phyloP scores from a whole-genome alignment of 2,113 vertebrate genomes.

The Axis porcinus region DNA sequence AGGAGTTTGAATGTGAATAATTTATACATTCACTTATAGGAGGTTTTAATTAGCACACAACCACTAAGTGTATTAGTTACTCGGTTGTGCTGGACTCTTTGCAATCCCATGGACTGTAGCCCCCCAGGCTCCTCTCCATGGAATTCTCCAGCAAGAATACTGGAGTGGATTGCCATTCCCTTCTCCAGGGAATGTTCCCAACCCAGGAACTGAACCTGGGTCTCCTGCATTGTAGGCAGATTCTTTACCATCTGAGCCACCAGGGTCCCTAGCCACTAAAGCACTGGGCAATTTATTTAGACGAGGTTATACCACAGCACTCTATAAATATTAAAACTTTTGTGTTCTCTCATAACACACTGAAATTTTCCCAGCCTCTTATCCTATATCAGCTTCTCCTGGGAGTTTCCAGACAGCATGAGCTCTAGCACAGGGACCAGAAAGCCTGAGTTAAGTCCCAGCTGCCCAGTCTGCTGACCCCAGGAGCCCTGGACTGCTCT shows the following conservation, averaged over 20 bases:
- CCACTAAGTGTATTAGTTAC: background rate
- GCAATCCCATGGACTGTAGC: background rate
- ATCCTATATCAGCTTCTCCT: background rate
- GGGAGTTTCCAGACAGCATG: background rate
- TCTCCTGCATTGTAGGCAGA: background rate
- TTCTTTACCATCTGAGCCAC: background rate
- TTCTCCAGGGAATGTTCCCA: background rate
- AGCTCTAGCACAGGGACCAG: background rate
- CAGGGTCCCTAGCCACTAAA: background rate
- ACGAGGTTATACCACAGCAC: background rate
- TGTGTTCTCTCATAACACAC: background rate
- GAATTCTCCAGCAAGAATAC: background rate
- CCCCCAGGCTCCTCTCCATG: background rate
- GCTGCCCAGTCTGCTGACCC: background rate
- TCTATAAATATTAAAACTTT: conserved; percentile 11
- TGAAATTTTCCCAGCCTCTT: background rate
- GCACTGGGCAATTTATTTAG: background rate
- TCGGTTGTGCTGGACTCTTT: background rate
- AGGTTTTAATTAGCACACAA: background rate
- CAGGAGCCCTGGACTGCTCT: background rate
- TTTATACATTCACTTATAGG: background rate
- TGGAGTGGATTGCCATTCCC: background rate
- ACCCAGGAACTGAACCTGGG: background rate
- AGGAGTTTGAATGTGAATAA: background rate
- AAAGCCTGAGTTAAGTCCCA: background rate